These are phyloP conservation scores for rabbit (Oryctolagus cuniculus) DNA, from an alignment of 2,113 vertebrate species.

Conservation along the genomic window DNA sequence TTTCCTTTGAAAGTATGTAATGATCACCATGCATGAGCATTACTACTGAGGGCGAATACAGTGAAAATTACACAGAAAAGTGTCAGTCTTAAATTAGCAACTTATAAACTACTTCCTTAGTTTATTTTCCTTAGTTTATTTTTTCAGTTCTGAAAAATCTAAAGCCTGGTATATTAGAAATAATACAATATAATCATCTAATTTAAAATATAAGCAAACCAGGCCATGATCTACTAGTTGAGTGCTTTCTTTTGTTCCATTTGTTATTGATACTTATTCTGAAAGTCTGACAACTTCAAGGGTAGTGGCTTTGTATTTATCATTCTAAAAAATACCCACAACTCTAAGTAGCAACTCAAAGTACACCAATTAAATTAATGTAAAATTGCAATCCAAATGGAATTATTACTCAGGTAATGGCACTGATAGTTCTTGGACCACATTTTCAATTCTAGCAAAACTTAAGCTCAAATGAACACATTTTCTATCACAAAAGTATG, in stretches of 20 bases:
- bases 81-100: neutral
- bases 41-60: neutral
- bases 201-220: conserved; percentile 20
- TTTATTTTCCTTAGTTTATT: neutral
- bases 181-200: neutral
- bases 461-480: neutral
- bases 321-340: neutral
- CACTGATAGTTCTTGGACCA: neutral
- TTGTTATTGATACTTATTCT: neutral
- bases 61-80: neutral
- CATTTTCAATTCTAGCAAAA: neutral
- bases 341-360: neutral
- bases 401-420: neutral
- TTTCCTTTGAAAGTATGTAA: neutral
- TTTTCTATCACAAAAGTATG: neutral
- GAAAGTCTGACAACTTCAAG: neutral
- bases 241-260: neutral
- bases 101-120: neutral
- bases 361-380: neutral
- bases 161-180: neutral
- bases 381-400: neutral
- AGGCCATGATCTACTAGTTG: neutral
- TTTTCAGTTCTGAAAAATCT: neutral
- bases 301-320: neutral
- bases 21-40: neutral